A percentile compares a stretch with the other conserved stretches of the same genome.
phyloP scores from a whole-genome alignment of 2,113 vertebrate species.

The Laticauda colubrina region DNA sequence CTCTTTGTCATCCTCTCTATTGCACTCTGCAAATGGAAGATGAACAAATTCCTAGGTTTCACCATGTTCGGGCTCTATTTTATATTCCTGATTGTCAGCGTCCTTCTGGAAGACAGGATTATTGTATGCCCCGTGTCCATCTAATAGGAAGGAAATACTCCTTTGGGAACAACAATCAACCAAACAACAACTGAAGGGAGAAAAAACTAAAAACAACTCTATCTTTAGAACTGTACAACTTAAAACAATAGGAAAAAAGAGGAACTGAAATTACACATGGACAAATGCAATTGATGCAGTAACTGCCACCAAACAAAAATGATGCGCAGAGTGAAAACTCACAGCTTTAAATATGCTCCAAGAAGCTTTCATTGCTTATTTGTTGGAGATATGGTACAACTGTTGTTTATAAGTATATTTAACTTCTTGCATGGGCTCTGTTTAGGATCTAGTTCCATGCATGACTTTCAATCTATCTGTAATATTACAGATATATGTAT shows the following conservation, averaged over 20 bases:
- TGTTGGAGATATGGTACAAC: background rate
- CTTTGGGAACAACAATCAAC: constrained; percentile 15
- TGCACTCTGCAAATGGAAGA: constrained; percentile 91
- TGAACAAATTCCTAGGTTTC: constrained; percentile 94
- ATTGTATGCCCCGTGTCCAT: constrained; percentile 86
- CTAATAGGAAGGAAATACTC: constrained; percentile 66
- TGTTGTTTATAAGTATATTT: background rate
- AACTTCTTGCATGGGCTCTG: constrained; percentile 40
- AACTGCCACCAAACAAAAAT: constrained; percentile 29
- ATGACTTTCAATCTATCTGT: constrained; percentile 33
- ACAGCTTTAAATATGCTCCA: constrained; percentile 14
- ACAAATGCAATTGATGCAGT: constrained; percentile 32
- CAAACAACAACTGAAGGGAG: background rate
- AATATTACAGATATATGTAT: background rate
- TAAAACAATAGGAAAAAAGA: constrained; percentile 18
- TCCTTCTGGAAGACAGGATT: constrained; percentile 89
- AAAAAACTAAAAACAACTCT: constrained; percentile 22
- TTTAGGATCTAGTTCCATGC: constrained; percentile 4
- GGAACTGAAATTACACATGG: constrained; percentile 12
- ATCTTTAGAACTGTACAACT: constrained; percentile 26
- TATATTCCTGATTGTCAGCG: constrained; percentile 90
- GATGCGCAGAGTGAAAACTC: constrained; percentile 22
- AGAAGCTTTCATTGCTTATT: constrained; percentile 43
- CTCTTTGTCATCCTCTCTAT: constrained; percentile 95
- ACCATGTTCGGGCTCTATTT: constrained; percentile 94